phyloP scores from a whole-genome alignment of 2,797 vertebrate genomes.

The Alauda arvensis region DNA sequence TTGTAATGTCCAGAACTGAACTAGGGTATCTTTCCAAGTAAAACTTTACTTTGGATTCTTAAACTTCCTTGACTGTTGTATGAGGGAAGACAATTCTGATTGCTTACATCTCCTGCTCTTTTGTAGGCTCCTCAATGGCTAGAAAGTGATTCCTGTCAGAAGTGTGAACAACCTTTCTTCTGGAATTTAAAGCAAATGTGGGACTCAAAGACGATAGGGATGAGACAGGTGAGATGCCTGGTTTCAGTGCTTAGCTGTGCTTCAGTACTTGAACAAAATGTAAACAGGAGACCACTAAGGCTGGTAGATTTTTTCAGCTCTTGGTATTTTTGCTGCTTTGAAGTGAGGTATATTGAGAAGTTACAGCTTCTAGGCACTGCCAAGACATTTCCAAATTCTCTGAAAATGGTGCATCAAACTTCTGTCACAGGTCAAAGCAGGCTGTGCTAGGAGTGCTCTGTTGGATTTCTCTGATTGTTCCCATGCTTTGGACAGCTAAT shows the following conservation, averaged over 20 bases:
- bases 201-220: conserved; percentile 89
- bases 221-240: conserved; percentile 85
- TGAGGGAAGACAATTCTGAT: background rate
- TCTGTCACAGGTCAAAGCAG: background rate
- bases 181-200: conserved; percentile 94
- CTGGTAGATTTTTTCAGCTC: background rate
- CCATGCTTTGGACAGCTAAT: background rate
- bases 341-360: background rate
- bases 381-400: background rate
- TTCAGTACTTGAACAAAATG: background rate
- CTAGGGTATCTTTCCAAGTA: background rate
- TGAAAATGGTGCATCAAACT: background rate
- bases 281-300: background rate
- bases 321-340: background rate
- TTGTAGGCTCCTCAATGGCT: conserved; percentile 85
- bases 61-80: background rate
- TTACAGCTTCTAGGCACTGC: background rate
- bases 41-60: background rate
- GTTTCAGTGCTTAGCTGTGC: background rate
- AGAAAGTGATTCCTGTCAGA: conserved; percentile 87
- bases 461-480: background rate
- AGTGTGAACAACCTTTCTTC: conserved; percentile 87
- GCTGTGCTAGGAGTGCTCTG: background rate
- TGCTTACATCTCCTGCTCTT: background rate
- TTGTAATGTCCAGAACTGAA: background rate